phyloP scores from a whole-genome alignment of 2,797 vertebrate genomes.

The Dromococcyx pavoninus region DNA sequence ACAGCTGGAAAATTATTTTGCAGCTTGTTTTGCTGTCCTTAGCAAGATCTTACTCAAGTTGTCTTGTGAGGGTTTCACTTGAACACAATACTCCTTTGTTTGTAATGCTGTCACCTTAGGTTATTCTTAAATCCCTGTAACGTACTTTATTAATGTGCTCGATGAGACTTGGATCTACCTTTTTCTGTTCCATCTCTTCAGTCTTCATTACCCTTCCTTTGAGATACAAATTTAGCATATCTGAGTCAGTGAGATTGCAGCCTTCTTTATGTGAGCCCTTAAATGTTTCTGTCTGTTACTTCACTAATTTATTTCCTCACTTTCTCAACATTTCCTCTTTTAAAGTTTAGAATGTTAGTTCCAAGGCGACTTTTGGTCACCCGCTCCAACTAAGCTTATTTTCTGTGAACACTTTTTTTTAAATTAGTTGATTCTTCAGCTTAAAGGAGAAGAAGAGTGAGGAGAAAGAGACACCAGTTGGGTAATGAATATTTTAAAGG shows the following conservation, averaged over 20 bases:
- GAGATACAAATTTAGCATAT: neutral
- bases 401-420: neutral
- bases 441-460: neutral
- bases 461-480: neutral
- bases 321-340: neutral
- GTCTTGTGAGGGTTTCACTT: neutral
- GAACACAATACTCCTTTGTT: neutral
- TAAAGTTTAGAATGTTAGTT: neutral
- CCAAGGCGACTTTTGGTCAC: neutral
- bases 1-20: neutral
- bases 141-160: neutral
- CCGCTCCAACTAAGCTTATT: neutral
- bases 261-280: neutral
- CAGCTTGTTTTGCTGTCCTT: neutral
- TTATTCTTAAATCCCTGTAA: neutral
- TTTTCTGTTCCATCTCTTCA: neutral
- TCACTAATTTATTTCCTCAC: neutral
- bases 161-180: neutral
- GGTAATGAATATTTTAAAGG: neutral
- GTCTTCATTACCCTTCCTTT: neutral
- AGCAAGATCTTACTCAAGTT: neutral
- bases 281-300: neutral
- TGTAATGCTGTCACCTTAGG: neutral
- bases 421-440: neutral
- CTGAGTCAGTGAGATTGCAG: neutral